phyloP scores from a whole-genome alignment of 1,140 invertebrate genomes.

The Danaus melanippus region DNA sequence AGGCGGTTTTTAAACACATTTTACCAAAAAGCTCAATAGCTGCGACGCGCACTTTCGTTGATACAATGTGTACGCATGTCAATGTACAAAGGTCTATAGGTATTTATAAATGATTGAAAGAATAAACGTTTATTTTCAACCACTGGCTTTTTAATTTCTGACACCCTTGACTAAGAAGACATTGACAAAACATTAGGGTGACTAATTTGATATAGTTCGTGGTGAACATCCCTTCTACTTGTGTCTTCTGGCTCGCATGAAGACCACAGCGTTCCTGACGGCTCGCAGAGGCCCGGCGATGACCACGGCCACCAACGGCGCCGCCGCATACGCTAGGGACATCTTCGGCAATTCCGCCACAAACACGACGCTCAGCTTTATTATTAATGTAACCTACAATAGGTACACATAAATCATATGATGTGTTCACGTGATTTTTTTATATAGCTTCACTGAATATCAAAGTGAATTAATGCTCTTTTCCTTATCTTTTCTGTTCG shows the following conservation, averaged over 20 bases:
- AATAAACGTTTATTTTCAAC: slow-evolving; percentile 67
- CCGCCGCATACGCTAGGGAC: slow-evolving; percentile 26
- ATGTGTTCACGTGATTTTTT: no score
- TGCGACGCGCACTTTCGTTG: slow-evolving; percentile 33
- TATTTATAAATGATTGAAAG: slow-evolving; percentile 70
- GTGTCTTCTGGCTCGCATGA: slow-evolving; percentile 16
- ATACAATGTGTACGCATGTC: slow-evolving; percentile 47
- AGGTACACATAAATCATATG: background rate
- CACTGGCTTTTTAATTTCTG: slow-evolving; percentile 17
- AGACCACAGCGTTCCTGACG: slow-evolving; percentile 29
- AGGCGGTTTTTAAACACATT: slow-evolving; percentile 3
- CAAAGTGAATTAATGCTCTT: no score
- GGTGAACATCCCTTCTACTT: background rate
- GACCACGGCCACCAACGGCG: slow-evolving; percentile 27
- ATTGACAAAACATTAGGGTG: background rate
- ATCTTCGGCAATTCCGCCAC: slow-evolving; percentile 34
- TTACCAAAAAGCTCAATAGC: slow-evolving; percentile 33
- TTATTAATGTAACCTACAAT: slow-evolving; percentile 31
- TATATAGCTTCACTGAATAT: no score
- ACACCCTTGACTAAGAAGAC: background rate
- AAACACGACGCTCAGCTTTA: slow-evolving; percentile 27
- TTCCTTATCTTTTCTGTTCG: no score
- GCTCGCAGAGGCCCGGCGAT: slow-evolving; percentile 41
- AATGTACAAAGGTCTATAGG: slow-evolving; percentile 70
- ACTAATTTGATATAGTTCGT: background rate